These are phyloP conservation scores for Galaxias olidus DNA, from an alignment of 2,797 vertebrate species.

Conservation along the genomic window DNA sequence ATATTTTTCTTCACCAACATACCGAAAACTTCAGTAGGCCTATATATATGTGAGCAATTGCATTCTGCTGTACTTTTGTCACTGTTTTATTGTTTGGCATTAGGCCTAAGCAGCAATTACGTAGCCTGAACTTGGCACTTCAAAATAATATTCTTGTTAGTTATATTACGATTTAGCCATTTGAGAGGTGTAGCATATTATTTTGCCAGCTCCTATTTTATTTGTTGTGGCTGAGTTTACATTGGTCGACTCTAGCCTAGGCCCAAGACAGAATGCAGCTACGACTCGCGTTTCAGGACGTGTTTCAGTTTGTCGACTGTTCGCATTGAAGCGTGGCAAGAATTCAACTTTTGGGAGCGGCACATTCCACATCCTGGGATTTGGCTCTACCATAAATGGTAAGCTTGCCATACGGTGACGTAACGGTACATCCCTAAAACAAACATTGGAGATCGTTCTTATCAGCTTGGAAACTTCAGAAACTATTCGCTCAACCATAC, in stretches of 20 bases:
- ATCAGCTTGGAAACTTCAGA: conserved; percentile 61
- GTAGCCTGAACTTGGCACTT: too few species aligned
- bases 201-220: background rate
- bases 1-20: too few species aligned
- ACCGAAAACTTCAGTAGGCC: too few species aligned
- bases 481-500: conserved; percentile 41
- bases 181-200: too few species aligned
- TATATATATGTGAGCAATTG: too few species aligned
- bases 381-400: conserved; percentile 83
- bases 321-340: conserved; percentile 51
- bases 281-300: conserved; percentile 11
- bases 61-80: too few species aligned
- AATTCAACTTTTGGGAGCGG: conserved; percentile 76
- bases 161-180: too few species aligned
- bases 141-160: too few species aligned
- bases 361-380: conserved; percentile 81
- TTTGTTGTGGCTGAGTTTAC: conserved; percentile 1
- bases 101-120: too few species aligned
- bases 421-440: conserved; percentile 62
- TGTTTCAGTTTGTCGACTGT: conserved; percentile 46
- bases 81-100: too few species aligned
- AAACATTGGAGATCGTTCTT: conserved; percentile 58
- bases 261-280: background rate
- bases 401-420: conserved; percentile 76
- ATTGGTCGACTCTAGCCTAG: background rate